Evolutionary conservation across 2,113 vertebrate species (phyloP), one percentile per base, ranked within the genome.

Genomic region (Hemichromis elongatus): DNA sequence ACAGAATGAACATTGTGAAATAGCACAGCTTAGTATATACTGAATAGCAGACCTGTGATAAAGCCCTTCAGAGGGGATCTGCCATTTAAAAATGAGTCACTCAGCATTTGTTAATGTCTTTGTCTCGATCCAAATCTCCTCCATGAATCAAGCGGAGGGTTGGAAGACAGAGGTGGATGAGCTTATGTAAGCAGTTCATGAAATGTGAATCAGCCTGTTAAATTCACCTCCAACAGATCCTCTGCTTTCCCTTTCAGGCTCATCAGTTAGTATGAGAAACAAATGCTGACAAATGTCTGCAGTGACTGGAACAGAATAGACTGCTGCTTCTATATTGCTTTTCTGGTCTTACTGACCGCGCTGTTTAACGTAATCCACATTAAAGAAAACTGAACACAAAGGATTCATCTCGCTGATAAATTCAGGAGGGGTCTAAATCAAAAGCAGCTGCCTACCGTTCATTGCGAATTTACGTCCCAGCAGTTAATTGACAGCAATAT

Each of bases 31-130:
- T 35, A 68, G 61, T 80, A 75, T 79, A 35, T 8, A 89, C 66
- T 59, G 66, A 91, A 86, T 35, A 75, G 54, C 40, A 52, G 86
- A 75, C 42, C 83, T 75, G 77, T 57, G 82, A 77, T 79, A 79
- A 88, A 53, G 77, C 56, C 57, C 45, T 68, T 28, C 19, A 90
- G 87, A 88, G 82, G 26, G 73, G 87, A 81, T 80, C 84, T 92
- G 91, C 92, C 91, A 89, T 90, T 84, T 94, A 52, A 89, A 90
- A 91, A 91, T 94, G 94, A 93, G 89, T 92, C 94, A 94, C 86
- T 91, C 88, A 90, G 92, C 84, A 63, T 90, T 92, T 88, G 90
- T 81, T 90, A 83, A 90, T 85, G 91, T 90, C 91, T 93, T 94
- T 93, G 87, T 94, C 90, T 93, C 61, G 4, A 57, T 90, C 89